Evolutionary conservation across 2,113 vertebrate species (phyloP), one percentile per base, ranked within the genome.

Genomic region (Pogona vitticeps): DNA sequence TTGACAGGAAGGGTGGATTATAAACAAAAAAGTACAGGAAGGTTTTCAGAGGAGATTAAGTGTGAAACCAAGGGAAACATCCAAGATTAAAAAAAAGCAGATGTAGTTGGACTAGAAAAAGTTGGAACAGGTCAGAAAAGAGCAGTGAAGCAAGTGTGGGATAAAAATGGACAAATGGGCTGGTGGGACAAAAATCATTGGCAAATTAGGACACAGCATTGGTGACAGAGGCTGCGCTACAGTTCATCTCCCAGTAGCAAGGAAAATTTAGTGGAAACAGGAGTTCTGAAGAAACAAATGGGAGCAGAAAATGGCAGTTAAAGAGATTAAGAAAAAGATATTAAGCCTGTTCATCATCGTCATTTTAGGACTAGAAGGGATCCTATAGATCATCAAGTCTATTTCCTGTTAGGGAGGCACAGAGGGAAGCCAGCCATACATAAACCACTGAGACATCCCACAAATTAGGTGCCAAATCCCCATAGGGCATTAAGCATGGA

Each of bases 11-110:
- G n/a, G 42, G 72, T 2, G 46, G 40, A 33, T 80, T 40, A 84
- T 78, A 90, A 84, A 83, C 42, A 89, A 58, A 92, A 90, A 81
- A 75, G 18, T 86, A 78, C 87, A 91, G 31, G n/a, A 86, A 92
- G 52, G 23, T 84, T 56, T 61, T 52, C 88, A 84, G 18, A 58
- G 88, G 1, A 14, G 58, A 81, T 80, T 73, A 91, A 88, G 91
- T 80, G 65, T 75, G 10, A 90, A 63, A n/a, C 73, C 26, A 52
- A 56, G 67, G 28, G 33, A 84, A 65, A 40, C 76, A 75, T 65
- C 82, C 42, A 88, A 80, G 76, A 84, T 80, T n/a, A n/a, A 73
- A 75, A 56, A 80, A 65, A 79, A 75, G 70, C 82, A 88, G 82
- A 75, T 83, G 85, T 87, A 59, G 91, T 91, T 90, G 36, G 40